phyloP scores from a whole-genome alignment of 2,797 vertebrate genomes.

The Danio tinwini region DNA sequence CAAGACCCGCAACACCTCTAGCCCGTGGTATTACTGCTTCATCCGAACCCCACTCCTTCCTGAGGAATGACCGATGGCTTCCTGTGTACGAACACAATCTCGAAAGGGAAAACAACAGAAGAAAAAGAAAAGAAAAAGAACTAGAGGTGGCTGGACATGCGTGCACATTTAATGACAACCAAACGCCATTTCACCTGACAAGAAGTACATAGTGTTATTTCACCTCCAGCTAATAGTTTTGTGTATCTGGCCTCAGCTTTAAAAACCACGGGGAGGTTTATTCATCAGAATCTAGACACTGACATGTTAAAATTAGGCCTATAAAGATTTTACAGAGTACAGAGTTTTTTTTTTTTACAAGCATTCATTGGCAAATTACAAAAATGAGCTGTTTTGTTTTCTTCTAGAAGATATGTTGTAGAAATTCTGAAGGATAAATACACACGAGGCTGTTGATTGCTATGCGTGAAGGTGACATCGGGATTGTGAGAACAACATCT shows the following conservation, averaged over 20 bases:
- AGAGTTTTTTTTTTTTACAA: neutral
- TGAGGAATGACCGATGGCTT: conserved; percentile 63
- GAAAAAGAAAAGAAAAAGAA: conserved; percentile 19
- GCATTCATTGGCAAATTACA: conserved; percentile 58
- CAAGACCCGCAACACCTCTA: conserved; percentile 37
- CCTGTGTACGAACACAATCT: conserved; percentile 46
- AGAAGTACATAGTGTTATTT: conserved; percentile 35
- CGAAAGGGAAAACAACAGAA: conserved; percentile 15
- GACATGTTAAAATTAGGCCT: conserved; percentile 40
- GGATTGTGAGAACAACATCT: conserved; percentile 61
- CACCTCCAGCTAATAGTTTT: conserved; percentile 5
- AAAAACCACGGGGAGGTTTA: neutral
- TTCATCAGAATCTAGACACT: conserved; percentile 23
- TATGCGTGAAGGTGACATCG: conserved; percentile 73
- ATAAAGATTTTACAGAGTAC: conserved; percentile 36
- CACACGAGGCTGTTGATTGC: conserved; percentile 74
- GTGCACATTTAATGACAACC: conserved; percentile 52
- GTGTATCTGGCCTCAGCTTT: conserved; percentile 22
- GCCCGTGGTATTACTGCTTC: conserved; percentile 39
- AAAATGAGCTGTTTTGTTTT: conserved; percentile 35
- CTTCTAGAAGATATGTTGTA: conserved; percentile 80
- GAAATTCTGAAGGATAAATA: conserved; percentile 75
- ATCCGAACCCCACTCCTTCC: conserved; percentile 53
- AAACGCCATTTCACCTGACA: conserved; percentile 20
- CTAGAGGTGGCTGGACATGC: conserved; percentile 52